A percentile compares a stretch with the other conserved stretches of the same genome.
phyloP scores from a whole-genome alignment of 2,113 vertebrate genomes.

The Alces alces region DNA sequence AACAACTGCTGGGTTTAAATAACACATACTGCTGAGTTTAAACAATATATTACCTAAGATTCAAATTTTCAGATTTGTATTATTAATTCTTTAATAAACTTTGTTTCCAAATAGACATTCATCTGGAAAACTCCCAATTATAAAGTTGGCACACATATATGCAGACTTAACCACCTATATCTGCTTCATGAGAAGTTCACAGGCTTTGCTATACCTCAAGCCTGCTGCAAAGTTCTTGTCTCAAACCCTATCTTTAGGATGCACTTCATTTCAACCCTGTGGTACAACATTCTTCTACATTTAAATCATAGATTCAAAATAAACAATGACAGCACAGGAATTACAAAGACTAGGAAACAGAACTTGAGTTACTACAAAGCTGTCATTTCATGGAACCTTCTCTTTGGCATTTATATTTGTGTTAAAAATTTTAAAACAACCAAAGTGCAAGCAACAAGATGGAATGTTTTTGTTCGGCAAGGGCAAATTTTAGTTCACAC shows the following conservation, averaged over 20 bases:
- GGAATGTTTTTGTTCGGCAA: not conserved
- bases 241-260: not conserved
- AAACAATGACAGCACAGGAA: not conserved
- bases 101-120: not conserved
- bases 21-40: not conserved
- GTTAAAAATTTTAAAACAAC: not conserved
- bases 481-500: not conserved
- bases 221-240: not conserved
- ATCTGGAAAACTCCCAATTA: not conserved
- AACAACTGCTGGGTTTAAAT: not conserved
- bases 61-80: not conserved
- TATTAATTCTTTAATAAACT: not conserved
- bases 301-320: not conserved
- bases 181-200: not conserved
- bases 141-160: not conserved
- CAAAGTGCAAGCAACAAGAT: not conserved
- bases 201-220: not conserved
- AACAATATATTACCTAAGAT: not conserved
- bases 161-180: not conserved
- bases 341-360: not conserved
- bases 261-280: not conserved
- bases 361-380: not conserved
- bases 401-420: not conserved
- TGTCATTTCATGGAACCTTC: not conserved
- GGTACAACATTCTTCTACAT: not conserved